Evolutionary conservation across 2,888 invertebrate species (phyloP).

Genomic region (Eilema caniola): DNA sequence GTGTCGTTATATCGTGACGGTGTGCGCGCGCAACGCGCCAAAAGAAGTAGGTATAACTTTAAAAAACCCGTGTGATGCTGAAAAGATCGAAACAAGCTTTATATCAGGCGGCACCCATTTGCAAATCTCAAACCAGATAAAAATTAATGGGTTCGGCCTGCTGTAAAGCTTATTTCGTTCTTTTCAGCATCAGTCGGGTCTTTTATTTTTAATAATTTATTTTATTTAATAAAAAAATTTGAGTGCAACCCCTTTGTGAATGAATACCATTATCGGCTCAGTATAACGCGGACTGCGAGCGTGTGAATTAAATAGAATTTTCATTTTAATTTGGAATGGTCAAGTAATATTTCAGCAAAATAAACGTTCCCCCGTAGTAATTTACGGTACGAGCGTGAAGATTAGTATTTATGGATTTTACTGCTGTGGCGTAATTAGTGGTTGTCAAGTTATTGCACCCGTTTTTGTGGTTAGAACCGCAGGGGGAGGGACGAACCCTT

Average conservation of each 20-base stretch:
- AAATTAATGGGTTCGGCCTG: no score
- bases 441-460: conserved; percentile 51
- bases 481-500: conserved; percentile 21
- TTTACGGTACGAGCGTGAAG: conserved; percentile 52
- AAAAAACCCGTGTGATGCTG: no score
- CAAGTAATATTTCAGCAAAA: conserved; percentile 60
- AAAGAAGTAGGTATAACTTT: no score
- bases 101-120: no score
- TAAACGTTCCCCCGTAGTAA: conserved; percentile 55
- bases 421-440: conserved; percentile 52
- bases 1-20: no score
- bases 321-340: conserved; percentile 60
- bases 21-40: no score
- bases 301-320: conserved; percentile 53
- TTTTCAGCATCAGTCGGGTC: no score
- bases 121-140: no score
- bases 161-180: no score
- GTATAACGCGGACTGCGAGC: conserved; percentile 26
- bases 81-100: no score
- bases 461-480: conserved; percentile 39
- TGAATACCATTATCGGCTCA: conserved; percentile 24
- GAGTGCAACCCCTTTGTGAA: background rate
- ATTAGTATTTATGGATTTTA: conserved; percentile 57
- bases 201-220: no score
- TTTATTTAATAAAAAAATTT: no score